Conservation (phyloP, 2,888 invertebrate species). For the Arctia plantaginis region DNA sequence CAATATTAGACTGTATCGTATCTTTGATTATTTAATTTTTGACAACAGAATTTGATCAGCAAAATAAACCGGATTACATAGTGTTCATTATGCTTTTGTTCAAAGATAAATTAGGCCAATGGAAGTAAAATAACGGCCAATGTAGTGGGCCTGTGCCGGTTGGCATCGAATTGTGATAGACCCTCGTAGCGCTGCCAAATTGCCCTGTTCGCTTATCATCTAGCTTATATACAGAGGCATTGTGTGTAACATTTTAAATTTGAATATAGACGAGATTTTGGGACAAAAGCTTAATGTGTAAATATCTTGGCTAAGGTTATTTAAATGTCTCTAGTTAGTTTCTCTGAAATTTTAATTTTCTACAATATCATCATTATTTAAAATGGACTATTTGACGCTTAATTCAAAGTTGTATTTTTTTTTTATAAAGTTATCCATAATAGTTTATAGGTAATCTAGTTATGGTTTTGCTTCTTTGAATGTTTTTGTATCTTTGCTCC, state of each 20-base stretch:
- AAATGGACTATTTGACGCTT: too few species aligned
- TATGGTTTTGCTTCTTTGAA: background rate
- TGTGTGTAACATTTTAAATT: conserved; percentile 60
- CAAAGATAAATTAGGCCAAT: conserved; percentile 74
- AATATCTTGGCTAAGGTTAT: conserved; percentile 23
- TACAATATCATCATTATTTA: background rate
- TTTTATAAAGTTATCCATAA: too few species aligned
- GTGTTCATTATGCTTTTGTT: conserved; percentile 61
- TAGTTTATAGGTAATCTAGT: background rate
- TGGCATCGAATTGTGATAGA: conserved; percentile 78
- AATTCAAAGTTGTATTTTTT: too few species aligned
- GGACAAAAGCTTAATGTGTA: conserved; percentile 33
- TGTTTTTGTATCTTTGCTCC: background rate
- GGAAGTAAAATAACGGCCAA: conserved; percentile 71
- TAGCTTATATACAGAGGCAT: conserved; percentile 69
- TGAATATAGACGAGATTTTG: conserved; percentile 58
- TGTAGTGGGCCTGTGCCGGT: conserved; percentile 66
- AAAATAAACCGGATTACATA: conserved; percentile 53
- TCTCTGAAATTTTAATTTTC: background rate
- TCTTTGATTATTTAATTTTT: conserved; percentile 5
- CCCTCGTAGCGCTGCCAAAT: conserved; percentile 77
- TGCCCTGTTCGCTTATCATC: conserved; percentile 81
- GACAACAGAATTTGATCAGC: conserved; percentile 45
- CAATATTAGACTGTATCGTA: background rate
- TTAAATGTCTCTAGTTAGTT: background rate